Base-by-base conservation (phyloP, 1,140 invertebrate genomes). In the Saxidomus purpurata region DNA sequence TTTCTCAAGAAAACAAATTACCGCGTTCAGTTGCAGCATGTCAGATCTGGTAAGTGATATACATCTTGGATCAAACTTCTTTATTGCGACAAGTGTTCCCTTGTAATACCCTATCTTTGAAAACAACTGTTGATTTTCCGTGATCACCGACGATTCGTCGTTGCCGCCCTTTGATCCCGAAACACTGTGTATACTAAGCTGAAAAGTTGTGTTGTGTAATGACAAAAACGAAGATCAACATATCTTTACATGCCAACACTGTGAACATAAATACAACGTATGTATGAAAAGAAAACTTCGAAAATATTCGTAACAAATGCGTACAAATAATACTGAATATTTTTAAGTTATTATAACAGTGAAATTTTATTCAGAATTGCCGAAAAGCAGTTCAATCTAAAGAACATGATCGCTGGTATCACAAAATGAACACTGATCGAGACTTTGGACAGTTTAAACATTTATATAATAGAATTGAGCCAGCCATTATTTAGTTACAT, bases 21-120 rank as follows among this genome's bases (percentile, higher is more conserved):
- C 97, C 94, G 96, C 97, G 97, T 99, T 99, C 11, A 99, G 95
- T 95, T 99, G 98, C 55, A 99, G 95, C 86, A 99, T 96, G 19
- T 98, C 95, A 0, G 97, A 97, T 89, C 98, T 96, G 0, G 97
- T 98, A 22, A 99, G 96, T 84, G 98, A 98, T 76, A 98, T 97
- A 90, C 97, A 97, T 31, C 96, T 96, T 93, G 87, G 83, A 28
- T 96, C 95, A 43, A 99, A 97, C 38, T 97, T 97, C 95, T 99
- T 99, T 77, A 99, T 97, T 25, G 98, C 98, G 9, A 93, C 92
- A 25, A 91, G 31, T 3, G 38, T 67, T 9, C 92, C 92, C 52
- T 92, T 93, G 67, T 92, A 93, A 28, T 69, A 74, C 0, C 91
- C 93, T 61, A 92, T 90, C 40, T 74, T 81, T 13, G 89, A 90